Conservation (phyloP, 2,888 invertebrate genomes). For the Parnassius smintheus region DNA sequence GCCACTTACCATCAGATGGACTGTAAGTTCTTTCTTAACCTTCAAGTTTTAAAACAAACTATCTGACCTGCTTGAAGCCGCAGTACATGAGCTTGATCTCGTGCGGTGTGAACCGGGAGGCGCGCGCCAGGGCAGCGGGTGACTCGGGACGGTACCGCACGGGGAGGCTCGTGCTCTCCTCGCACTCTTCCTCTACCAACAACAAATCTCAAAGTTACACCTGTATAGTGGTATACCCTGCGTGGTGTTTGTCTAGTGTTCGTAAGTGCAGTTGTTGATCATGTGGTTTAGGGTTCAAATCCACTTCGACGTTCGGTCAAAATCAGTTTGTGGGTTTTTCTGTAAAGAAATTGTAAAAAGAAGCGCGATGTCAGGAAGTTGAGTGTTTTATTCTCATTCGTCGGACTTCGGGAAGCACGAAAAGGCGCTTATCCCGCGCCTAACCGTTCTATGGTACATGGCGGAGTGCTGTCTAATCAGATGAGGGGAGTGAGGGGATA, state of each 20-base stretch:
- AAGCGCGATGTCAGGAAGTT: too few species aligned
- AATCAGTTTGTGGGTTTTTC: too few species aligned
- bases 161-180: slow-evolving; percentile 81
- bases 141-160: slow-evolving; percentile 90
- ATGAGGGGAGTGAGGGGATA: too few species aligned
- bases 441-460: not conserved
- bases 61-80: slow-evolving; percentile 90
- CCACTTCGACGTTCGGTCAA: too few species aligned
- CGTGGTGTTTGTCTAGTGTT: not conserved
- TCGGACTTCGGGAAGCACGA: too few species aligned
- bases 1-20: too few species aligned
- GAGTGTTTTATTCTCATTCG: too few species aligned
- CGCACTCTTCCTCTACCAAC: slow-evolving; percentile 85
- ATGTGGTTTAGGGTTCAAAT: not conserved
- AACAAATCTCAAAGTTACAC: not conserved
- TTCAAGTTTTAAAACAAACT: too few species aligned
- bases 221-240: not conserved
- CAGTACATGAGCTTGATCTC: slow-evolving; percentile 95
- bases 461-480: not conserved
- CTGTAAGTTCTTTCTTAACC: too few species aligned
- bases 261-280: not conserved
- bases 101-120: slow-evolving; percentile 89
- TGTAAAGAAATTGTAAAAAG: too few species aligned
- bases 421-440: too few species aligned
- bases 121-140: slow-evolving; percentile 86